phyloP scores from a whole-genome alignment of 1,140 invertebrate species.

The Pollicipes pollicipes region DNA sequence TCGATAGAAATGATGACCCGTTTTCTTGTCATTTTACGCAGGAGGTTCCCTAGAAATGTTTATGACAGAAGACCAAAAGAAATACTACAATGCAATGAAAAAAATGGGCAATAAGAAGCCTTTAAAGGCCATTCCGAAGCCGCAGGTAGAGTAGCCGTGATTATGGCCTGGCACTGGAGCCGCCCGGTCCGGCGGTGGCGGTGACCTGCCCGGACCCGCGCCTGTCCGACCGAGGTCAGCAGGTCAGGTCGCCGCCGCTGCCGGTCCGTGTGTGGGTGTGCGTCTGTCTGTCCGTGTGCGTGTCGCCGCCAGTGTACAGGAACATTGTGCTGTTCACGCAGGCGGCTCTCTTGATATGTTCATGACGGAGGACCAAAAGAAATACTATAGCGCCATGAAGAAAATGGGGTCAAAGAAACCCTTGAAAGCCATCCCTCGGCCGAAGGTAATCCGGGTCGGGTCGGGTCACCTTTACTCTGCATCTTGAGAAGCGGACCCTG shows the following conservation, averaged over 20 bases:
- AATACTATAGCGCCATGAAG: slow-evolving; percentile 99
- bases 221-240: background rate
- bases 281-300: background rate
- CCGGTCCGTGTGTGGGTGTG: background rate
- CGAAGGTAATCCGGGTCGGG: slow-evolving; percentile 49
- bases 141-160: slow-evolving; percentile 49
- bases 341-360: slow-evolving; percentile 97
- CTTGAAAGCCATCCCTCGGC: slow-evolving; percentile 89
- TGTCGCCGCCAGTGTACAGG: background rate
- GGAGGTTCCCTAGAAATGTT: slow-evolving; percentile 97
- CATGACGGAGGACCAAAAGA: slow-evolving; percentile 99
- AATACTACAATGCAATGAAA: slow-evolving; percentile 99
- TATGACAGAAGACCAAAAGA: slow-evolving; percentile 99
- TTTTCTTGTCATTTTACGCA: slow-evolving; percentile 33
- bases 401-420: slow-evolving; percentile 98
- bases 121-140: slow-evolving; percentile 90
- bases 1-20: background rate
- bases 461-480: background rate
- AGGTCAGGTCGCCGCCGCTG: too few relatives aligned
- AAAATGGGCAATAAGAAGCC: slow-evolving; percentile 98
- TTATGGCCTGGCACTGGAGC: background rate
- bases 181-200: too few relatives aligned
- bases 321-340: slow-evolving; percentile 32
- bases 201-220: too few relatives aligned
- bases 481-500: background rate